Percentiles rank a stretch among this genome's conserved stretches.
phyloP scores from a whole-genome alignment of 2,113 vertebrate genomes.

The Seriola rivoliana region DNA sequence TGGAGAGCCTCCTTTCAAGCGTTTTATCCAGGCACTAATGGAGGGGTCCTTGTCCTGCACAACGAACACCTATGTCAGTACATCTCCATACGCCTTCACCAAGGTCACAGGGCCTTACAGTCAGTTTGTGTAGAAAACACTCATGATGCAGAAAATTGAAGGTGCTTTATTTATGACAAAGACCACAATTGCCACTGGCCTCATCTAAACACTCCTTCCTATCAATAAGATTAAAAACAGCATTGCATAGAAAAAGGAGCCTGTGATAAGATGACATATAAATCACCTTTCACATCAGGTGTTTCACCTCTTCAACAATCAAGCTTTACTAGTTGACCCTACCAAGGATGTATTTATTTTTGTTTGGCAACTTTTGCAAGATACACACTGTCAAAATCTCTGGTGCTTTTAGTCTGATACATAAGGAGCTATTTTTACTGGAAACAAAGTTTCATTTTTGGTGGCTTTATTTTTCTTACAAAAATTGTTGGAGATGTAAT shows the following conservation, averaged over 20 bases:
- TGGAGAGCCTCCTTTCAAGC: constrained; percentile 88
- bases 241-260: constrained; percentile 36
- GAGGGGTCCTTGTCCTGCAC: constrained; percentile 91
- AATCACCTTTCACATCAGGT: constrained; percentile 67
- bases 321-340: constrained; percentile 82
- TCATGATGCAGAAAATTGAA: constrained; percentile 60
- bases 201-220: constrained; percentile 55
- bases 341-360: constrained; percentile 86
- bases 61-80: constrained; percentile 94
- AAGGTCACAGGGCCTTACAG: constrained; percentile 99
- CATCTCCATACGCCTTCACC: constrained; percentile 96
- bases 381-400: constrained; percentile 83
- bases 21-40: constrained; percentile 91
- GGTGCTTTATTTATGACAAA: constrained; percentile 76
- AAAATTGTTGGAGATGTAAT: constrained; percentile 70
- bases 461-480: constrained; percentile 82
- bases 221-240: constrained; percentile 6
- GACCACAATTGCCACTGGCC: constrained; percentile 62
- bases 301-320: constrained; percentile 86
- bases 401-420: constrained; percentile 92
- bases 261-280: constrained; percentile 56
- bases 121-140: constrained; percentile 87
- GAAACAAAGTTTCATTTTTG: constrained; percentile 86
- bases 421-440: constrained; percentile 87
- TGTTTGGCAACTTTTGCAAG: constrained; percentile 77